Evolutionary conservation across 1,140 invertebrate genomes (phyloP).

Genomic region (Triops longicaudatus): DNA sequence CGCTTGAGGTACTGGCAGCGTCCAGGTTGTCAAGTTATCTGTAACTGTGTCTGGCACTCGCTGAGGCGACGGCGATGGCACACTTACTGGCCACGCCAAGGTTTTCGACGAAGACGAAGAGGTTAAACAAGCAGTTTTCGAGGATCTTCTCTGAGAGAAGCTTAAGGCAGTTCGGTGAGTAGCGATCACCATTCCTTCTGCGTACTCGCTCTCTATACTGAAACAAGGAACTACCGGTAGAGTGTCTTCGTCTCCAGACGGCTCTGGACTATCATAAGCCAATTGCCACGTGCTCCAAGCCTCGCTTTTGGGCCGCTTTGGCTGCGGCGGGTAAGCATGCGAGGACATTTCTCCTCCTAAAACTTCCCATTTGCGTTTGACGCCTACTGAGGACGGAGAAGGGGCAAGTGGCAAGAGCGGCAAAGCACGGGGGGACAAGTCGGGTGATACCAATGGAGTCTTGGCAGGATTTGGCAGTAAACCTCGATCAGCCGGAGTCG

Average conservation of each 20-base stretch:
- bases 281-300: slow-evolving; percentile 5
- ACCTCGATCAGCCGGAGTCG: background rate
- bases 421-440: background rate
- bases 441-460: background rate
- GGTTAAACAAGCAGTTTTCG: background rate
- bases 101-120: background rate
- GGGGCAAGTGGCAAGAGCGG: background rate
- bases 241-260: background rate
- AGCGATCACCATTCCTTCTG: background rate
- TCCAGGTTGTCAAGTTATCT: background rate
- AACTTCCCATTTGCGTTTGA: background rate
- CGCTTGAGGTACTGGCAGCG: slow-evolving; percentile 13
- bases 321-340: background rate
- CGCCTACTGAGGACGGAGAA: background rate
- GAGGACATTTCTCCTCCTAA: background rate
- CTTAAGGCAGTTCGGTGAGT: background rate
- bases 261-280: background rate
- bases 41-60: background rate
- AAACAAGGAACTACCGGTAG: background rate
- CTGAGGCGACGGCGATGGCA: slow-evolving; percentile 9
- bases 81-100: background rate
- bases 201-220: background rate
- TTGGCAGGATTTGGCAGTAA: slow-evolving; percentile 14
- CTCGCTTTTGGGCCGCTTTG: background rate
- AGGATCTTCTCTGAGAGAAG: background rate